These are phyloP conservation scores for Eretmocerus hayati DNA, from an alignment of 2,888 invertebrate species.

Conservation along the genomic window DNA sequence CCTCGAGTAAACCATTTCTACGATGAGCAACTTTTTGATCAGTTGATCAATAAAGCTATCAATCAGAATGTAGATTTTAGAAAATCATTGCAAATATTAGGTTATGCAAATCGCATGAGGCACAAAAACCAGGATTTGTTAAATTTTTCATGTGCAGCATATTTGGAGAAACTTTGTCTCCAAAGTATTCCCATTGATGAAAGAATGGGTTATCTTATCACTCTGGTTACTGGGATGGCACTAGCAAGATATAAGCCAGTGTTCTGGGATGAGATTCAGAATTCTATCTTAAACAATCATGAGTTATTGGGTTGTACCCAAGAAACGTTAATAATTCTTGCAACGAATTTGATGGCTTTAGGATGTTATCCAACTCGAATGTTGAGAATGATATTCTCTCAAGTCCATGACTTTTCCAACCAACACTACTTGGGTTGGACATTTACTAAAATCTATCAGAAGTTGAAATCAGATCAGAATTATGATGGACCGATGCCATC, in stretches of 20 bases:
- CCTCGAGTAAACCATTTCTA: neutral
- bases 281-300: neutral
- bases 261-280: conserved; percentile 9
- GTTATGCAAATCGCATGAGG: neutral
- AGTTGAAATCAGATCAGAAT: neutral
- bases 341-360: conserved; percentile 3
- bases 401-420: neutral
- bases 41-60: conserved; percentile 3
- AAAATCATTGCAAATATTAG: conserved; percentile 2
- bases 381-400: conserved; percentile 5
- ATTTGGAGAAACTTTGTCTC: conserved; percentile 8
- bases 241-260: conserved; percentile 3
- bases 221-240: conserved; percentile 5
- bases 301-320: neutral
- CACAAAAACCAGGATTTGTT: conserved; percentile 4
- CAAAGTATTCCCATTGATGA: neutral
- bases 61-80: conserved; percentile 5
- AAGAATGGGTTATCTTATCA: neutral
- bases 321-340: conserved; percentile 1
- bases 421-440: conserved; percentile 8
- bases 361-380: conserved; percentile 2
- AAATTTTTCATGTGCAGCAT: conserved; percentile 10
- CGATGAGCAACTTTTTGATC: conserved; percentile 1
- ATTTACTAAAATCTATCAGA: conserved; percentile 14
- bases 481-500: conserved; percentile 8